A percentile compares a stretch with the other conserved stretches of the same genome.
phyloP scores from a whole-genome alignment of 2,888 invertebrate species.

The Xestoiulus laeticollis region DNA sequence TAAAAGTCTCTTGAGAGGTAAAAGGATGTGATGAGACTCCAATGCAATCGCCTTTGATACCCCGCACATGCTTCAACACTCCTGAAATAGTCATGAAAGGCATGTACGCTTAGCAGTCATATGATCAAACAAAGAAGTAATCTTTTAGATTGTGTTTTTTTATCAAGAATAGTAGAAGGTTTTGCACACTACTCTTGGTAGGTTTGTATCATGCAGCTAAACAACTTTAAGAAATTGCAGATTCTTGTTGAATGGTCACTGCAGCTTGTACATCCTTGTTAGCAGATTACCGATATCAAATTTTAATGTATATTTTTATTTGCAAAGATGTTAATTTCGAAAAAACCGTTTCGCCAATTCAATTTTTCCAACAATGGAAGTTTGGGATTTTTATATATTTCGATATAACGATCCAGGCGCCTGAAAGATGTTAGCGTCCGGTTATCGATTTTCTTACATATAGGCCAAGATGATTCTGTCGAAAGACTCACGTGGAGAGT shows the following conservation, averaged over 20 bases:
- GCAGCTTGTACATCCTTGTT: too few species aligned
- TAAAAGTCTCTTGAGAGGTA: neutral
- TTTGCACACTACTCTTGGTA: neutral
- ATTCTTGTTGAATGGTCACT: neutral
- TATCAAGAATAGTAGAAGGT: neutral
- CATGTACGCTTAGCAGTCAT: neutral
- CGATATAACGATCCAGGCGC: too few species aligned
- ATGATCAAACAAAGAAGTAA: neutral
- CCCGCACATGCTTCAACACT: neutral
- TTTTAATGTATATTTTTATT: neutral
- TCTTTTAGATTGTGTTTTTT: neutral
- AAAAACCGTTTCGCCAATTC: neutral
- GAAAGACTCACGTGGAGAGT: too few species aligned
- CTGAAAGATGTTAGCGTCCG: too few species aligned
- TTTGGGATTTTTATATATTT: too few species aligned
- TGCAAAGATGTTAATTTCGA: neutral
- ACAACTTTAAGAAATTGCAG: neutral
- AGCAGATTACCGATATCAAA: too few species aligned
- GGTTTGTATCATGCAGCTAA: neutral
- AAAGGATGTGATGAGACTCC: constrained; percentile 9
- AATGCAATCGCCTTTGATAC: neutral
- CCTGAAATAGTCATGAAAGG: constrained; percentile 22
- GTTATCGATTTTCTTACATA: too few species aligned
- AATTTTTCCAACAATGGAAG: neutral
- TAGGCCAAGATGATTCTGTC: too few species aligned